These are phyloP conservation scores for Neopipo cinnamomea DNA, from an alignment of 2,113 vertebrate genomes.

Conservation along the genomic window DNA sequence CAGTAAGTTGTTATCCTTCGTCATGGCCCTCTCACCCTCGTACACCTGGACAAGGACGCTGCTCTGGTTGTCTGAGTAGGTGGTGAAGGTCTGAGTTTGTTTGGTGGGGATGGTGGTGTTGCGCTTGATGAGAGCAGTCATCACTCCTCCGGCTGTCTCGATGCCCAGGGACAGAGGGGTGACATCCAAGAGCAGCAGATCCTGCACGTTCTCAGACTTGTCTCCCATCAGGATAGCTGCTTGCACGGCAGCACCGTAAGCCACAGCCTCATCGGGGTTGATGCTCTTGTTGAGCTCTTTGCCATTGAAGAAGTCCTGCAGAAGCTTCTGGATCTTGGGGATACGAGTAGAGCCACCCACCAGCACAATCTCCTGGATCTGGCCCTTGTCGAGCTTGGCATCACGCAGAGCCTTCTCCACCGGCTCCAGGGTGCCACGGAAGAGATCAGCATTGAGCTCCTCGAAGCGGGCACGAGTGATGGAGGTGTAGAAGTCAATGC, in stretches of 20 bases:
- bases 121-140: conserved; percentile 82
- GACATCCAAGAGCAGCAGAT: conserved; percentile 81
- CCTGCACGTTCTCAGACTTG: conserved; percentile 83
- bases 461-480: conserved; percentile 96
- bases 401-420: conserved; percentile 84
- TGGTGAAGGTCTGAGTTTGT: conserved; percentile 86
- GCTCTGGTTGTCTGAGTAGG: conserved; percentile 83
- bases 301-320: conserved; percentile 85
- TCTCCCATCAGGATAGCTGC: conserved; percentile 84
- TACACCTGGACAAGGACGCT: conserved; percentile 81
- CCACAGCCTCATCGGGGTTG: conserved; percentile 84
- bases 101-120: conserved; percentile 86
- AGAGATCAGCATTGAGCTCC: conserved; percentile 88
- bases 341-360: conserved; percentile 85
- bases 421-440: conserved; percentile 81
- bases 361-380: conserved; percentile 82
- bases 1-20: conserved; percentile 83
- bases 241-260: conserved; percentile 80
- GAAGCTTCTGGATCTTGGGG: conserved; percentile 83
- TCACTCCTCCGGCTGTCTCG: conserved; percentile 82
- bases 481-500: conserved; percentile 96
- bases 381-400: conserved; percentile 82
- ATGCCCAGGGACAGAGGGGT: conserved; percentile 82
- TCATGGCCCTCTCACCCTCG: conserved; percentile 82
- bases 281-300: conserved; percentile 86